Percentiles rank a stretch among this genome's conserved stretches.
Evolutionary conservation across 2,113 vertebrate species (phyloP).

Genomic region (Falco punctatus): DNA sequence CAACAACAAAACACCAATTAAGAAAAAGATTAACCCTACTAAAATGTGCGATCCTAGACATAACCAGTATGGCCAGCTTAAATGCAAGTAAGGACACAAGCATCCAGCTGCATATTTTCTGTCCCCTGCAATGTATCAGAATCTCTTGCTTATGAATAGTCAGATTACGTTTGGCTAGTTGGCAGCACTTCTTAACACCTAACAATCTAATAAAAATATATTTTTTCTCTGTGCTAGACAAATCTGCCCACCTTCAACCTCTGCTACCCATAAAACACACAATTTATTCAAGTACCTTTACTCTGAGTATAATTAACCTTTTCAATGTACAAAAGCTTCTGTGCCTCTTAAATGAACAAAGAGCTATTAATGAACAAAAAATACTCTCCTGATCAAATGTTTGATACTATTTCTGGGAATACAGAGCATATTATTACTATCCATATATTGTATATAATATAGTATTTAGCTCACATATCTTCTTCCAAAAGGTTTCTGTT

Average conservation of each 20-base stretch:
- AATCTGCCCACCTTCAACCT: constrained; percentile 59
- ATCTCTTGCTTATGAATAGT: neutral
- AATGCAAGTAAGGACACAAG: neutral
- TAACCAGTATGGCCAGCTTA: neutral
- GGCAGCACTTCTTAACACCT: constrained; percentile 43
- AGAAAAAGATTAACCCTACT: neutral
- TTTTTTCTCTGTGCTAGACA: constrained; percentile 31
- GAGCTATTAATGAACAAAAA: constrained; percentile 52
- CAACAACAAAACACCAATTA: neutral
- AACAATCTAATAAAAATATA: constrained; percentile 24
- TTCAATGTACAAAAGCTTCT: constrained; percentile 37
- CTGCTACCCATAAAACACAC: constrained; percentile 57
- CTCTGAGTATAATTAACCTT: constrained; percentile 66
- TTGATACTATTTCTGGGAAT: constrained; percentile 62
- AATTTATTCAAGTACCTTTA: constrained; percentile 61
- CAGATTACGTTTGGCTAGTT: constrained; percentile 23
- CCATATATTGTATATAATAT: neutral
- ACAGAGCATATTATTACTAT: neutral
- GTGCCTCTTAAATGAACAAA: constrained; percentile 49
- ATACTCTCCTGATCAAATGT: constrained; percentile 18
- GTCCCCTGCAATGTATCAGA: neutral
- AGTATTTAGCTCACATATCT: neutral
- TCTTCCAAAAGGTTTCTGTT: neutral
- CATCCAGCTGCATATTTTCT: neutral
- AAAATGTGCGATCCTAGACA: neutral